Evolutionary conservation across 2,797 vertebrate species (phyloP), one percentile per base, ranked within the genome.

Genomic region (Morelia viridis): DNA sequence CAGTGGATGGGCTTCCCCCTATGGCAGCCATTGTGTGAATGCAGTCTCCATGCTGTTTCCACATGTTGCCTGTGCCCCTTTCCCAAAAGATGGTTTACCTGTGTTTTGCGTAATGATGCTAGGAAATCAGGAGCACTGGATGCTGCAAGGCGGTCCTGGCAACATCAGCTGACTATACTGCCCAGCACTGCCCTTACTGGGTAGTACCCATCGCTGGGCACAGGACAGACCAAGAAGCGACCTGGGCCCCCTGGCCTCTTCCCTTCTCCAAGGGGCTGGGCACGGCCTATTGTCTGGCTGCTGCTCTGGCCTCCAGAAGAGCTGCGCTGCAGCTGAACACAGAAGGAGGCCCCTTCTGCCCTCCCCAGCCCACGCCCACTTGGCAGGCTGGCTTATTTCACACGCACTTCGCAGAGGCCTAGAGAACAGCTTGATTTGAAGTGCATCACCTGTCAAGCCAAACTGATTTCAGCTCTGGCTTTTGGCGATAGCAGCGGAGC

Each of bases 391-490:
- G 35, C 17, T 83, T 3, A 0, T 58, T 95, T 93, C 68, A 10
- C 17, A 6, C 91, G 91, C 80, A 13, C 60, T 61, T 86, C 87
- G 1, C 91, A n/a, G 60, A 86, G 91, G 92, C 89, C 86, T 94
- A 88, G 0, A 56, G 65, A 91, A 50, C 64, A 28, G 92, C 56
- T 94, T 93, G 90, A 41, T 88, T 68, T 89, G 71, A 91, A 93
- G 93, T 22, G 90, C 92, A 87, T 96, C 90, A 6, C 90, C 96
- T 96, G 96, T 95, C 86, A 92, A 88, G 92, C 92, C n/a, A 64
- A 91, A 96, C 96, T 31, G 95, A 97, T 96, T 96, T 84, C 13
- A 53, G 46, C 89, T 90, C 87, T 92, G 95, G 94, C 94, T 96
- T 94, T 93, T 94, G 91, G 93, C 93, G 95, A 95, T 61, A 85